Conservation (phyloP, 2,113 vertebrate species). For the Aphyosemion australe region DNA sequence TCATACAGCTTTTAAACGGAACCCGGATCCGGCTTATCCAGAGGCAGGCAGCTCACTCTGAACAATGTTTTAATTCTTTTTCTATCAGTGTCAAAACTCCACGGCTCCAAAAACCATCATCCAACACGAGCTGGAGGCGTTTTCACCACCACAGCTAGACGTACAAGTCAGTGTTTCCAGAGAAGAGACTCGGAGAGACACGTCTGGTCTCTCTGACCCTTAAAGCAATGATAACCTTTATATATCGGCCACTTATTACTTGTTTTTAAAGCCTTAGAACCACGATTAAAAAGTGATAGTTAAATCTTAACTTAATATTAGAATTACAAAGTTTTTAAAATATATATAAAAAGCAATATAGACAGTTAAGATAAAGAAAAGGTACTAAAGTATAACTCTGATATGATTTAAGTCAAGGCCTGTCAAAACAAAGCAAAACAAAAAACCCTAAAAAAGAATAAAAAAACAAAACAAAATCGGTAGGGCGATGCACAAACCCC, state of each 20-base stretch:
- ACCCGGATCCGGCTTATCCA: constrained; percentile 35
- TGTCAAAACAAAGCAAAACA: constrained; percentile 76
- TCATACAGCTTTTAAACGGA: constrained; percentile 44
- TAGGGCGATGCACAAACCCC: constrained; percentile 62
- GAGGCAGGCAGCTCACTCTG: constrained; percentile 59
- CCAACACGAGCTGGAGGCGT: constrained; percentile 56
- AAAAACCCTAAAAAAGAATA: neutral
- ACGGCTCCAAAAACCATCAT: constrained; percentile 28
- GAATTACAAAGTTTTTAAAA: constrained; percentile 69
- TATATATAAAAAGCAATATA: constrained; percentile 56
- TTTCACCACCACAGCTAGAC: constrained; percentile 41
- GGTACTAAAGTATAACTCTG: constrained; percentile 78
- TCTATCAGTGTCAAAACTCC: constrained; percentile 58
- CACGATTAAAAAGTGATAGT: constrained; percentile 77
- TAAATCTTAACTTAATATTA: constrained; percentile 75
- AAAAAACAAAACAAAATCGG: constrained; percentile 74
- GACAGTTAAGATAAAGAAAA: constrained; percentile 69
- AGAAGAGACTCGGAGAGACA: constrained; percentile 65
- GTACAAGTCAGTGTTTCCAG: constrained; percentile 78
- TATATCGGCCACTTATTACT: constrained; percentile 80
- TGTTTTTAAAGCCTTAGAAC: constrained; percentile 85
- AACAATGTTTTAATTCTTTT: constrained; percentile 61
- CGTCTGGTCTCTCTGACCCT: constrained; percentile 59
- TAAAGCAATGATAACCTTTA: constrained; percentile 82
- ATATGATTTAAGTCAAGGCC: constrained; percentile 91